Conservation (phyloP, 1,140 invertebrate species). For the Charaxes varanes region DNA sequence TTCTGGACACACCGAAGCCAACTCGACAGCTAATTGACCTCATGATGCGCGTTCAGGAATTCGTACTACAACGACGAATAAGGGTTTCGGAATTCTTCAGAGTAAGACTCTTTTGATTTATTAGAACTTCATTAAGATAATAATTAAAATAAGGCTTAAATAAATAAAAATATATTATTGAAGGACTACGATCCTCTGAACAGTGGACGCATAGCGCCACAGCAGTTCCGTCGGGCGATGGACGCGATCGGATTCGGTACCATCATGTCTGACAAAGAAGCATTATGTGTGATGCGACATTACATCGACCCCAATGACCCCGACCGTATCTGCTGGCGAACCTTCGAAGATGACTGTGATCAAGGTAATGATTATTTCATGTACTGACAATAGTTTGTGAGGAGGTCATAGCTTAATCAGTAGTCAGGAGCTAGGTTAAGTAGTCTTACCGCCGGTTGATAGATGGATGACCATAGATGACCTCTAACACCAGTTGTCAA, state of each 20-base stretch:
- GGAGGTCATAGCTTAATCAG: too few species aligned
- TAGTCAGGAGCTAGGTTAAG: too few species aligned
- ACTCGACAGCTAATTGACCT: slow-evolving; percentile 58
- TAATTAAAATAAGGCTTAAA: too few species aligned
- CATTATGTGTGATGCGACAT: slow-evolving; percentile 74
- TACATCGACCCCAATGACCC: slow-evolving; percentile 80
- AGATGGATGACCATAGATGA: too few species aligned
- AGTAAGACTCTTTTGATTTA: too few species aligned
- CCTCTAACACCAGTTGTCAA: too few species aligned
- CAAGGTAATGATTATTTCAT: slow-evolving; percentile 73
- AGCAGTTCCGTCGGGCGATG: slow-evolving; percentile 79
- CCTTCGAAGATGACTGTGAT: slow-evolving; percentile 83
- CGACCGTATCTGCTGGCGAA: slow-evolving; percentile 78
- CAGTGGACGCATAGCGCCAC: slow-evolving; percentile 76
- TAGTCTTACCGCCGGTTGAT: too few species aligned
- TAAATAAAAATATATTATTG: slow-evolving; percentile 1
- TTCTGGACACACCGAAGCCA: slow-evolving; percentile 54
- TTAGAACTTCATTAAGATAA: too few species aligned
- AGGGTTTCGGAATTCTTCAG: slow-evolving; percentile 78
- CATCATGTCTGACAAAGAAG: slow-evolving; percentile 75
- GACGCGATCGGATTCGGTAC: slow-evolving; percentile 77
- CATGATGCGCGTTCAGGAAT: slow-evolving; percentile 75
- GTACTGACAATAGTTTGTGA: too few species aligned
- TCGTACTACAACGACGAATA: slow-evolving; percentile 76
- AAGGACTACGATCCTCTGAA: slow-evolving; percentile 79